Percentiles rank a stretch among this genome's conserved stretches.
These are phyloP conservation scores for Phyllopteryx taeniolatus DNA, from an alignment of 2,113 vertebrate genomes.

Conservation along the genomic window DNA sequence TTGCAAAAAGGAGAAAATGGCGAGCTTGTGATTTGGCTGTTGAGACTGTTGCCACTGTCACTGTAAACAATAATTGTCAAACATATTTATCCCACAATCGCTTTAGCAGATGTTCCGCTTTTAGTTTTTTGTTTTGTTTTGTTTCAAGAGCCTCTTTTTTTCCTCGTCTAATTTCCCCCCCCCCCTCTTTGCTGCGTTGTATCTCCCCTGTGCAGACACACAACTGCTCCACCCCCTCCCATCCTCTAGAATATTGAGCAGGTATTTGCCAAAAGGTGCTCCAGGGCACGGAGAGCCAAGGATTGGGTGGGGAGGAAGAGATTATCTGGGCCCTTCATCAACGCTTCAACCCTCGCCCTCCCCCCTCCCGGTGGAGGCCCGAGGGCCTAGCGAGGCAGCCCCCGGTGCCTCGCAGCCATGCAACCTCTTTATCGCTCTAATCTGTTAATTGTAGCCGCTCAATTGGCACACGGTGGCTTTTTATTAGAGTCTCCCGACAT, in stretches of 20 bases:
- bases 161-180: constrained; percentile 28
- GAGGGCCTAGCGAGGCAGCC: constrained; percentile 70
- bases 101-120: constrained; percentile 85
- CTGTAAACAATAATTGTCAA: constrained; percentile 88
- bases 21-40: constrained; percentile 76
- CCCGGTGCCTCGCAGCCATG: constrained; percentile 74
- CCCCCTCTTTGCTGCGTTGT: constrained; percentile 58
- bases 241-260: constrained; percentile 80
- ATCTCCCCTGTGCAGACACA: constrained; percentile 75
- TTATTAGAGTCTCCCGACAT: constrained; percentile 81
- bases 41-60: constrained; percentile 84
- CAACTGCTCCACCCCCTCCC: constrained; percentile 36
- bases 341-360: constrained; percentile 56
- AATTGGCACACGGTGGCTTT: constrained; percentile 85
- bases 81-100: constrained; percentile 84
- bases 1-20: constrained; percentile 76
- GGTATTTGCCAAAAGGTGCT: constrained; percentile 82
- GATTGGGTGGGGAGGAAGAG: constrained; percentile 65
- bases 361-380: constrained; percentile 66
- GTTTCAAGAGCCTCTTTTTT: constrained; percentile 75
- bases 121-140: constrained; percentile 45
- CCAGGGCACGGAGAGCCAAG: constrained; percentile 72
- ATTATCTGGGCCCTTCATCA: constrained; percentile 83
- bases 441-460: constrained; percentile 88
- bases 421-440: constrained; percentile 87